Evolutionary conservation across 2,797 vertebrate genomes (phyloP).

Genomic region (Argentina silus): DNA sequence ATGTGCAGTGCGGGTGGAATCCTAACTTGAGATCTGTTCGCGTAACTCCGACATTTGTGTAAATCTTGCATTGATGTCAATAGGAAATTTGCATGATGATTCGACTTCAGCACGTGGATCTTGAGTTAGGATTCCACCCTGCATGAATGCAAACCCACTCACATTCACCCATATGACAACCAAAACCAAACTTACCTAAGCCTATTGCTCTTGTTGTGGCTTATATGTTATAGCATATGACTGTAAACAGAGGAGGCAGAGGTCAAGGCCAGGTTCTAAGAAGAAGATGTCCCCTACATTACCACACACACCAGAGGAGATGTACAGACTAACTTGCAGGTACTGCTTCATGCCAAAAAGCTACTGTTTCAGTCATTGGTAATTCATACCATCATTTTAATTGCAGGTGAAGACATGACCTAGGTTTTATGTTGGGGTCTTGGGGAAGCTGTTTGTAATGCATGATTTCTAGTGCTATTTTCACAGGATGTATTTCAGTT

Average conservation of each 20-base stretch:
- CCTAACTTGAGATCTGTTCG: too few species aligned
- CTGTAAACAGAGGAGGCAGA: constrained; percentile 92
- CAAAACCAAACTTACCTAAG: background rate
- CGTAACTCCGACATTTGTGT: too few species aligned
- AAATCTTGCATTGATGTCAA: too few species aligned
- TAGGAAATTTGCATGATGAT: too few species aligned
- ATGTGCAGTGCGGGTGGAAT: too few species aligned
- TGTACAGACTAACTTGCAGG: constrained; percentile 98
- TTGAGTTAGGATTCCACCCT: too few species aligned
- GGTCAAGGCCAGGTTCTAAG: constrained; percentile 93
- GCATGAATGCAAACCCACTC: background rate
- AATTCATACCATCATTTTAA: background rate
- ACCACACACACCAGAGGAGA: constrained; percentile 93
- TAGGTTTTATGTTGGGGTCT: background rate
- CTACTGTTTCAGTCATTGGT: background rate
- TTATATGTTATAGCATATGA: constrained; percentile 83
- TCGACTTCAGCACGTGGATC: too few species aligned
- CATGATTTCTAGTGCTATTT: background rate
- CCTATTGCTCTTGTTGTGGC: background rate
- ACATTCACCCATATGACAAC: background rate
- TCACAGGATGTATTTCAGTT: background rate
- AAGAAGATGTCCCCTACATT: constrained; percentile 88
- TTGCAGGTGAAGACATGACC: background rate
- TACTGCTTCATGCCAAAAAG: constrained; percentile 55
- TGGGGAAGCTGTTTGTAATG: background rate